Conservation (phyloP, 2,113 vertebrate species). For the Dolichotis patagonum region DNA sequence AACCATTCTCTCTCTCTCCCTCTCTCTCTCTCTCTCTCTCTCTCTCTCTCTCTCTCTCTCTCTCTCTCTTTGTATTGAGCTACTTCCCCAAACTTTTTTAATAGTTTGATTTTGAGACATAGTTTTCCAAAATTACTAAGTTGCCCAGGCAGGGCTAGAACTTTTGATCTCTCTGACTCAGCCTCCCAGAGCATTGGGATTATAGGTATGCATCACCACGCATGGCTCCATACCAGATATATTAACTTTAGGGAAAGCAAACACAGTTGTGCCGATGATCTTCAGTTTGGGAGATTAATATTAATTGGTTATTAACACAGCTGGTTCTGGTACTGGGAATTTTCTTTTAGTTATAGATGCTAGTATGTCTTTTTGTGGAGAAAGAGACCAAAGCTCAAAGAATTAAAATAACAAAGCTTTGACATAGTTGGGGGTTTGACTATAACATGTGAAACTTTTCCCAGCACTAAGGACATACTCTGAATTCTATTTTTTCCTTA, state of each 20-base stretch:
- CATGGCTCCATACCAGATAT: neutral
- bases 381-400: neutral
- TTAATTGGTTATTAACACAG: neutral
- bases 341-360: neutral
- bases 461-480: neutral
- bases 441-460: neutral
- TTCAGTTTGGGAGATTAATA: neutral
- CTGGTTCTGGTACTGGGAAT: neutral
- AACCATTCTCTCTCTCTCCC: no score
- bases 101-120: neutral
- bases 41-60: no score
- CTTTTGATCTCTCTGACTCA: neutral
- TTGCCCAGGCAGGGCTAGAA: neutral
- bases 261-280: neutral
- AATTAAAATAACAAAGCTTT: constrained; percentile 42
- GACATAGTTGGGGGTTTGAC: neutral
- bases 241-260: constrained; percentile 3
- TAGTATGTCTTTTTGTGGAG: neutral
- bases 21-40: no score
- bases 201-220: neutral
- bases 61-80: neutral
- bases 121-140: neutral
- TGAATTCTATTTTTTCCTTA: neutral
- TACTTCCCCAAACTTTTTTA: neutral
- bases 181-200: neutral